phyloP scores from a whole-genome alignment of 2,113 vertebrate species.

The Halichoerus grypus region DNA sequence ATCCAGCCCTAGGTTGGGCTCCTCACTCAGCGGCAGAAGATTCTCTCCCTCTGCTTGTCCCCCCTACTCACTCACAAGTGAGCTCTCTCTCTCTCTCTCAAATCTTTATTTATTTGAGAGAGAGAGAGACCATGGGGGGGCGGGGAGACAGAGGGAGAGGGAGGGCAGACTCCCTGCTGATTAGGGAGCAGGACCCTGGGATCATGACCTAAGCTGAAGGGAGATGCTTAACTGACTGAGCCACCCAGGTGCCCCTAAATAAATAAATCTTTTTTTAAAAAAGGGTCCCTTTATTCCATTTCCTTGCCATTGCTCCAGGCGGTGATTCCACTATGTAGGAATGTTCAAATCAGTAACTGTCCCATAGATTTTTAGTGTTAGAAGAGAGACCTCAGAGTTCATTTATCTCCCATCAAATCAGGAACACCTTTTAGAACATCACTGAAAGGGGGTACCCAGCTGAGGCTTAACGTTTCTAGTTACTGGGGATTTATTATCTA shows the following conservation, averaged over 20 bases:
- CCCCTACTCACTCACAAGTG: not conserved
- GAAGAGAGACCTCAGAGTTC: not conserved
- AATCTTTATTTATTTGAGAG: too few relatives aligned
- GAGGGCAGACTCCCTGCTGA: too few relatives aligned
- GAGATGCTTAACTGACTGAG: too few relatives aligned
- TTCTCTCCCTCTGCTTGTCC: not conserved
- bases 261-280: too few relatives aligned
- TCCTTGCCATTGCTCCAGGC: not conserved
- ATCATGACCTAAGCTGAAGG: too few relatives aligned
- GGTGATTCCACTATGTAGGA: not conserved
- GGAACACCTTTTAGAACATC: constrained; percentile 4
- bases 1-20: not conserved
- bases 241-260: too few relatives aligned
- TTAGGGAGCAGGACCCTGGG: too few relatives aligned
- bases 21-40: not conserved
- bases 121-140: too few relatives aligned
- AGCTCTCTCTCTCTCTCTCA: not conserved
- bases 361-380: not conserved
- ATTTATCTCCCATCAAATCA: not conserved
- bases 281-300: not conserved
- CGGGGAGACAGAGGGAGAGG: too few relatives aligned
- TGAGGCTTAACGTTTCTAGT: constrained; percentile 6
- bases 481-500: not conserved
- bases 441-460: not conserved
- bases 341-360: not conserved